These are phyloP conservation scores for Argyresthia albistria DNA, from an alignment of 2,888 invertebrate species.

Conservation along the genomic window DNA sequence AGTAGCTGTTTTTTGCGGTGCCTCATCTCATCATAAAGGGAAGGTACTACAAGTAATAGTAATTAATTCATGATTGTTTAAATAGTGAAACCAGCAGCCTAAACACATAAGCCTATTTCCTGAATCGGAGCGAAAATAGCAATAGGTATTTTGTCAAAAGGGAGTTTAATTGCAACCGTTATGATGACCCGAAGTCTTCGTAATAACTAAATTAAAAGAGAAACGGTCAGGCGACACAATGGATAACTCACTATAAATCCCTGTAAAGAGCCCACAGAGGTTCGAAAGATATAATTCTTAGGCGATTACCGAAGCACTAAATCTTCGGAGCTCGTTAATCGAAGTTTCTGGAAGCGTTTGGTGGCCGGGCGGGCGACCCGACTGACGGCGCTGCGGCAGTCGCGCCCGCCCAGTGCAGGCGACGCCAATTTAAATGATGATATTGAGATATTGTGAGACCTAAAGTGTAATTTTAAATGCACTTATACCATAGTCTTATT, in stretches of 20 bases:
- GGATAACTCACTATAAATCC: constrained; percentile 13
- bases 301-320: constrained; percentile 56
- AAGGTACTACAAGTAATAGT: too few relatives aligned
- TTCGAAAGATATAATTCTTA: constrained; percentile 48
- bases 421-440: constrained; percentile 64
- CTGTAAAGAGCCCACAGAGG: constrained; percentile 35
- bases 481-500: constrained; percentile 29
- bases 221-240: neutral
- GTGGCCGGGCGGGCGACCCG: constrained; percentile 47
- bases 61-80: too few relatives aligned
- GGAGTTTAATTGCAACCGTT: too few relatives aligned
- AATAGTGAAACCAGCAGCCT: too few relatives aligned
- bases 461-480: constrained; percentile 56
- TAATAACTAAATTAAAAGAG: neutral
- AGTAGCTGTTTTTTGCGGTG: too few relatives aligned
- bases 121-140: too few relatives aligned
- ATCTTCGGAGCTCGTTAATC: constrained; percentile 65
- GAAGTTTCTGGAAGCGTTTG: constrained; percentile 60
- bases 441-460: constrained; percentile 48
- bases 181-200: too few relatives aligned
- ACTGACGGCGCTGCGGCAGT: too few relatives aligned
- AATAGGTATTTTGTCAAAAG: too few relatives aligned
- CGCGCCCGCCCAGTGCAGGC: constrained; percentile 31
- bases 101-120: too few relatives aligned
- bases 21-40: too few relatives aligned